Base-by-base conservation (phyloP, 2,113 vertebrate genomes). In the Ovibos moschatus region DNA sequence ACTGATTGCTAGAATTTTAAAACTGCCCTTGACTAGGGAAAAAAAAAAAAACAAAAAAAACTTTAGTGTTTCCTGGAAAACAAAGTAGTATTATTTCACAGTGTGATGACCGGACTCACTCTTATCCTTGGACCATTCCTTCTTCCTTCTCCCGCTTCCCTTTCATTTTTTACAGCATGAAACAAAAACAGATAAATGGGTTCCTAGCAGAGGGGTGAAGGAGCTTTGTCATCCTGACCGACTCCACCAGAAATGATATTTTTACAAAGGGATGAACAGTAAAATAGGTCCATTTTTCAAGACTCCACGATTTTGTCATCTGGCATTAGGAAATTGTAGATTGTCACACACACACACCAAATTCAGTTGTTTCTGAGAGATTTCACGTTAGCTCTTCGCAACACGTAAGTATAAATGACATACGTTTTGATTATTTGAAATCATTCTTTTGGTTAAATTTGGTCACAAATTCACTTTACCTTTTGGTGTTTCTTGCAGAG, bases 1-100 rank as follows among this genome's bases (percentile, higher is more conserved):
- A 50, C 76, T 90, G 98, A 97, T 95, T 87, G 94, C 19, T 12
- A 89, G 92, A 97, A 97, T 79, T 97, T 71, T 33, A 85, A 97
- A 94, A 82, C 53, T 87, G 47, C 11, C 25, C 21, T 74, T 97
- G 30, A 53, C 12, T 67, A 21, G 47, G 0, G 1, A 30, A 60
- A 60, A 58, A 11, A 25, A 25, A 36, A 88, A 85, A 6, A 14
- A n/a, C n/a, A n/a, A 87, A 83, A 5, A 43, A 43, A 45, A 45
- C 45, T 45, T 45, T 8, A 45, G 13, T 95, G 57, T 87, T 95
- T 47, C 82, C 84, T 43, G 28, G 83, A 91, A 62, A 82, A 90
- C 40, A 47, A 58, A 76, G 27, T n/a, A 6, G 19, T 27, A 1
- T 12, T 94, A 47, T 76, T 94, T 81, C 89, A 87, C 53, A 50